Evolutionary conservation across 2,113 vertebrate genomes (phyloP).

Genomic region (Daboia siamensis): DNA sequence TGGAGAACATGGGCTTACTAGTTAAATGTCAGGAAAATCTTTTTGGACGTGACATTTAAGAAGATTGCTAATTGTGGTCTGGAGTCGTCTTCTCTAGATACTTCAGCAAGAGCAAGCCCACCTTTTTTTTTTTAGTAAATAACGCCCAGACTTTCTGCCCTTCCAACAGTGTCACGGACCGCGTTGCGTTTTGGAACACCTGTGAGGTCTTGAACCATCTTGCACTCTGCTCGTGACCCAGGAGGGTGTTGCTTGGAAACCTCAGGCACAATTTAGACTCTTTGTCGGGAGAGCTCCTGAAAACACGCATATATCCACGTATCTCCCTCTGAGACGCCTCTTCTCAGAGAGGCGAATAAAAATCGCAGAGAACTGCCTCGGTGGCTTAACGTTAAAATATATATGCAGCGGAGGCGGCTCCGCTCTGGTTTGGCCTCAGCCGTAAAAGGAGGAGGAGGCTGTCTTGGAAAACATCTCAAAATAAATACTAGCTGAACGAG

Average conservation of each 20-base stretch:
- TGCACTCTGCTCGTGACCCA: background rate
- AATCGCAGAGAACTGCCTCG: background rate
- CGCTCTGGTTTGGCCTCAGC: background rate
- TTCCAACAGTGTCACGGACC: slow-evolving; percentile 14
- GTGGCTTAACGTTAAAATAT: background rate
- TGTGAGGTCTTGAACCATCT: slow-evolving; percentile 35
- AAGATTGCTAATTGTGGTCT: slow-evolving; percentile 63
- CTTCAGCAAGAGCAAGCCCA: slow-evolving; percentile 59
- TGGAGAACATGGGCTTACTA: slow-evolving; percentile 61
- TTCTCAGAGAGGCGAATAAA: no score
- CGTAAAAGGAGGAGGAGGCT: no score
- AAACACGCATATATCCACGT: background rate
- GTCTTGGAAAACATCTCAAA: background rate
- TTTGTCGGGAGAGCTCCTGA: background rate
- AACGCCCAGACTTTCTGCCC: slow-evolving; percentile 38
- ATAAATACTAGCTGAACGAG: background rate
- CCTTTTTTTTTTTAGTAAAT: slow-evolving; percentile 38
- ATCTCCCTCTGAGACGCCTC: background rate
- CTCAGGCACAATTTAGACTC: background rate
- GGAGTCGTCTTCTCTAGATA: slow-evolving; percentile 47
- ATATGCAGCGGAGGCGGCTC: background rate
- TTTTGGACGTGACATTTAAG: slow-evolving; percentile 75
- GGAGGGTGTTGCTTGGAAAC: background rate
- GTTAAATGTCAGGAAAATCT: slow-evolving; percentile 71
- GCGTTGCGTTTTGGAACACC: slow-evolving; percentile 40